Conservation (phyloP, 2,797 vertebrate species). For the Anguilla marmorata region DNA sequence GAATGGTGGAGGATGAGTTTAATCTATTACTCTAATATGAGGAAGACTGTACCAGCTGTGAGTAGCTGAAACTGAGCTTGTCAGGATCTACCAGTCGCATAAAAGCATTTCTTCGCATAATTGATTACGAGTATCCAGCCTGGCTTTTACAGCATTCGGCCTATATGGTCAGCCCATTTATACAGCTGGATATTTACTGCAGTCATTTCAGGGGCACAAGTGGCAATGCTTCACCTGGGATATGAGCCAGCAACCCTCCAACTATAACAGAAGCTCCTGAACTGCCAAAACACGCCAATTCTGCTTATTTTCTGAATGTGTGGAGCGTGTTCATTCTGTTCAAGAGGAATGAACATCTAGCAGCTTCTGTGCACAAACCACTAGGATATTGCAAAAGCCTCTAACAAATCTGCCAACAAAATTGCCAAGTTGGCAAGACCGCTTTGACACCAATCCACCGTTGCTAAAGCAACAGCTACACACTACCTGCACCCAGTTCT, state of each 20-base stretch:
- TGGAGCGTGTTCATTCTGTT: neutral
- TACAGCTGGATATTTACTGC: neutral
- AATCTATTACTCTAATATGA: neutral
- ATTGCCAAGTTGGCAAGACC: neutral
- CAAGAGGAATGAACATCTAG: neutral
- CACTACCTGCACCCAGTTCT: neutral
- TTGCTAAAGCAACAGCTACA: constrained; percentile 15
- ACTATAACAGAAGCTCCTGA: neutral
- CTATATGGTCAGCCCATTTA: neutral
- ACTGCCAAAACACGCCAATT: neutral
- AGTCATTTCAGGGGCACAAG: neutral
- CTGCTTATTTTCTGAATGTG: neutral
- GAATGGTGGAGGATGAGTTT: neutral
- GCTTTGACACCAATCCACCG: constrained; percentile 9
- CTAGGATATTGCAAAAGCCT: neutral
- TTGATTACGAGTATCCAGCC: neutral
- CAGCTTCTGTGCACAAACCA: neutral
- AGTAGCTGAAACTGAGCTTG: neutral
- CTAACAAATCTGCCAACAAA: neutral
- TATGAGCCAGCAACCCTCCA: neutral
- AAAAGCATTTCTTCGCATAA: neutral
- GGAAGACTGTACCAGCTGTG: neutral
- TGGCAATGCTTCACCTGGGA: neutral
- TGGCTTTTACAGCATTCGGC: neutral
- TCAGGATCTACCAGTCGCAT: neutral